Base-by-base conservation (phyloP, 2,888 invertebrate genomes). In the Lasioglossum lativentre region DNA sequence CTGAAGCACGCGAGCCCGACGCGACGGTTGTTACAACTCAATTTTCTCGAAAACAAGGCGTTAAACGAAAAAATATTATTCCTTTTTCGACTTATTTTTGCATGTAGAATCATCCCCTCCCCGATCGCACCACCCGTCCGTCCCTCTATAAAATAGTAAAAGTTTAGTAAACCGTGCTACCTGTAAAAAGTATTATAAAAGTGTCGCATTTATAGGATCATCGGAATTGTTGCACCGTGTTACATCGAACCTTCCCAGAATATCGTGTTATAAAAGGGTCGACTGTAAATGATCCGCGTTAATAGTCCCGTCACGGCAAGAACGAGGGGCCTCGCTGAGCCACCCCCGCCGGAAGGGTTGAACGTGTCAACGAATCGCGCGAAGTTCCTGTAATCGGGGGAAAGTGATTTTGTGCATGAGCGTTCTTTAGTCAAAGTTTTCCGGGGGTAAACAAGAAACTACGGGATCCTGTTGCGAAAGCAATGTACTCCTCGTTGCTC, bases 211-310 rank as follows among this genome's bases (percentile, higher is more conserved):
- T 52, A 52, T 0, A 3, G 52, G 2, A 23, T 23, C 8, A 52
- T 52, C 52, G 52, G 8, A 52, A n/a, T n/a, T 23, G 23, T 52
- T n/a, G 52, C n/a, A 10, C 2, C 8, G 23, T n/a, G n/a, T 52
- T n/a, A 10, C 52, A 10, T n/a, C n/a, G 52, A 52, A 10, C 10
- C n/a, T n/a, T 10, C 52, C 10, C n/a, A n/a, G 52, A 52, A 52
- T 52, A 52, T 3, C 52, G 52, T 10, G n/a, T 52, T 52, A n/a
- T 23, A 23, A 52, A n/a, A 52, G n/a, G 10, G 52, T 52, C 82
- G 77, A 79, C 75, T 78, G 71, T 42, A 75, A 85, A 90, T 87
- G 85, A 88, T 84, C 85, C 81, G 75, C 23, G 82, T 77, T 81
- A 79, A 85, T 79, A 80, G 88, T 73, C 40, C 75, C 79, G 81